Evolutionary conservation across 2,797 vertebrate genomes (phyloP).

Genomic region (Lagodon rhomboides): DNA sequence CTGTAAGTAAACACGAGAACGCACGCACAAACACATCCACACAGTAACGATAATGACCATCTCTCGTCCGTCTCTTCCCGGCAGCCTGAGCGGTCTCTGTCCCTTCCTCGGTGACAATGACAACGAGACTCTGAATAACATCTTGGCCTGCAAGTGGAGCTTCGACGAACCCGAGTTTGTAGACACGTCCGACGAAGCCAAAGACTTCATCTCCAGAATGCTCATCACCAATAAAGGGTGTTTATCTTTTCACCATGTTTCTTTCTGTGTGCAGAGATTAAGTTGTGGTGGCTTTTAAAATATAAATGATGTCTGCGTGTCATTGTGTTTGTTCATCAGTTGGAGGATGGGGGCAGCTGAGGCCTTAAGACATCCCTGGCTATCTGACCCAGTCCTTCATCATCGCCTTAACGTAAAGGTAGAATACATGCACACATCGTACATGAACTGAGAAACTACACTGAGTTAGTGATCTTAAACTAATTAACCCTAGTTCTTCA

Average conservation of each 20-base stretch:
- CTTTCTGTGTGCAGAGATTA: neutral
- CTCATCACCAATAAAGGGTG: conserved; percentile 95
- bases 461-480: neutral
- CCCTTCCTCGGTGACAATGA: conserved; percentile 96
- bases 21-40: neutral
- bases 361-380: conserved; percentile 94
- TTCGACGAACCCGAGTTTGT: conserved; percentile 94
- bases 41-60: neutral
- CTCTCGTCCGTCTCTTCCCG: neutral
- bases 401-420: conserved; percentile 89
- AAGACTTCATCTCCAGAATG: conserved; percentile 95
- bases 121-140: conserved; percentile 95
- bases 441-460: neutral
- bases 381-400: conserved; percentile 92
- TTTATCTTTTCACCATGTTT: neutral
- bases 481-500: neutral
- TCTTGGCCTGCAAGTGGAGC: conserved; percentile 93
- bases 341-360: conserved; percentile 96
- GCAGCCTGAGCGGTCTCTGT: conserved; percentile 94
- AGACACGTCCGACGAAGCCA: conserved; percentile 91
- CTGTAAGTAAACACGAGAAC: conserved; percentile 87
- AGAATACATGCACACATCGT: conserved; percentile 9
- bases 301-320: neutral
- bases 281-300: neutral
- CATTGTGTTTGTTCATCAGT: conserved; percentile 76